Percentiles rank a stretch among this genome's conserved stretches.
Evolutionary conservation across 2,888 invertebrate genomes (phyloP).

Genomic region (Drosophila neonasuta): DNA sequence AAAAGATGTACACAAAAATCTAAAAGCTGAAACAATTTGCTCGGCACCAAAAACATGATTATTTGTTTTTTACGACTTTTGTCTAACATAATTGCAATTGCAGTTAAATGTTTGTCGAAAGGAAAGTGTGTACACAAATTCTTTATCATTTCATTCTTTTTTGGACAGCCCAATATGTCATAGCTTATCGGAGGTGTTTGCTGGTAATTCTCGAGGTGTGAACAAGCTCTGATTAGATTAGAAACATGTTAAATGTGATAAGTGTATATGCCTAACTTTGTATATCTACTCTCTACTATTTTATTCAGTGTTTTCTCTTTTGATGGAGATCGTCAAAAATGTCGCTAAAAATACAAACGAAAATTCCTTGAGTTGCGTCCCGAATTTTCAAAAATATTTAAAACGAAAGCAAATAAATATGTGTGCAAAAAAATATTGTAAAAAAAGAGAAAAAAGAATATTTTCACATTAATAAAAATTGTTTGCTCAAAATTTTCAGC

Average conservation of each 20-base stretch:
- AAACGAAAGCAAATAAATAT: not conserved
- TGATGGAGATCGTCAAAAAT: not conserved
- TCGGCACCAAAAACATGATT: constrained; percentile 2
- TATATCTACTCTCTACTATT: not conserved
- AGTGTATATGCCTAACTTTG: not conserved
- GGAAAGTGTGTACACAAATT: not conserved
- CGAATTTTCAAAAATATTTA: constrained; percentile 2
- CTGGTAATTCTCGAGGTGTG: not conserved
- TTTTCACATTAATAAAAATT: not conserved
- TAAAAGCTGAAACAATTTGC: constrained; percentile 27
- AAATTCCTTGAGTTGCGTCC: constrained; percentile 2
- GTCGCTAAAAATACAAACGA: not conserved
- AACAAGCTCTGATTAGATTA: constrained; percentile 31
- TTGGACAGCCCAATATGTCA: not conserved
- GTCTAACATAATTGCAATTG: not conserved
- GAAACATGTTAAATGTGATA: constrained; percentile 6
- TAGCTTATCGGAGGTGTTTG: not conserved
- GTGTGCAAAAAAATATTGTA: not conserved
- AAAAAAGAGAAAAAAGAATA: not conserved
- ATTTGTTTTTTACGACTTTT: constrained; percentile 10
- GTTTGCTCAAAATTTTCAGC: not conserved
- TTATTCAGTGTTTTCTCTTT: not conserved
- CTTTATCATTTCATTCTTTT: not conserved
- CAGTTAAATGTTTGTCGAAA: not conserved
- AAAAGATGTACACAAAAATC: constrained; percentile 33